These are phyloP conservation scores for Eulemur mongoz DNA, from an alignment of 2,797 vertebrate genomes.

Conservation along the genomic window DNA sequence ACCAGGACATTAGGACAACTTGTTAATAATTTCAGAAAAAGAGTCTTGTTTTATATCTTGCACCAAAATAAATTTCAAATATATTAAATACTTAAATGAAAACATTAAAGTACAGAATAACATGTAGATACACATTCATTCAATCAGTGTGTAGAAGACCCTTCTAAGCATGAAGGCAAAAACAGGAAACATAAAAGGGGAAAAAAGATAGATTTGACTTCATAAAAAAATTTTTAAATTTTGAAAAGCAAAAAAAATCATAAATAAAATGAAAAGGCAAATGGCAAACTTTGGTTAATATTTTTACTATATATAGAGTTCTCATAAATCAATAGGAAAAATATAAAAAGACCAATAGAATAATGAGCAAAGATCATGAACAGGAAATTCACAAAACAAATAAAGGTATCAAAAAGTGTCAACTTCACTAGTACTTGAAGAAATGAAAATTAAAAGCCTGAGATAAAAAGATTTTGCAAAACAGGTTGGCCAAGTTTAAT, in stretches of 20 bases:
- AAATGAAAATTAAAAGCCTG: background rate
- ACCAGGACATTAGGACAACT: background rate
- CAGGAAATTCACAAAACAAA: slow-evolving; percentile 2
- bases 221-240: background rate
- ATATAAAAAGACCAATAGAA: background rate
- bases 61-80: background rate
- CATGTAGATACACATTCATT: background rate
- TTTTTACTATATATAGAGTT: background rate
- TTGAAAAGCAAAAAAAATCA: background rate
- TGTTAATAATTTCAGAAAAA: slow-evolving; percentile 12
- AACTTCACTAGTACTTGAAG: background rate
- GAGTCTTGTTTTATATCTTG: background rate
- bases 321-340: background rate
- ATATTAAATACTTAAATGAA: slow-evolving; percentile 16
- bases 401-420: background rate
- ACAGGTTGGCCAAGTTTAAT: background rate
- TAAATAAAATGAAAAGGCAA: slow-evolving; percentile 32
- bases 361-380: slow-evolving; percentile 22
- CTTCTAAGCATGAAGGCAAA: slow-evolving; percentile 34
- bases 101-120: background rate
- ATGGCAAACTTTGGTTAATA: background rate
- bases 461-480: background rate
- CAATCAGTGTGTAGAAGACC: background rate
- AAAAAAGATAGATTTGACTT: background rate
- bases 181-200: slow-evolving; percentile 9